A percentile compares a stretch with the other conserved stretches of the same genome.
Conservation (phyloP, 2,113 vertebrate genomes). For the Campylomormyrus numenius region DNA sequence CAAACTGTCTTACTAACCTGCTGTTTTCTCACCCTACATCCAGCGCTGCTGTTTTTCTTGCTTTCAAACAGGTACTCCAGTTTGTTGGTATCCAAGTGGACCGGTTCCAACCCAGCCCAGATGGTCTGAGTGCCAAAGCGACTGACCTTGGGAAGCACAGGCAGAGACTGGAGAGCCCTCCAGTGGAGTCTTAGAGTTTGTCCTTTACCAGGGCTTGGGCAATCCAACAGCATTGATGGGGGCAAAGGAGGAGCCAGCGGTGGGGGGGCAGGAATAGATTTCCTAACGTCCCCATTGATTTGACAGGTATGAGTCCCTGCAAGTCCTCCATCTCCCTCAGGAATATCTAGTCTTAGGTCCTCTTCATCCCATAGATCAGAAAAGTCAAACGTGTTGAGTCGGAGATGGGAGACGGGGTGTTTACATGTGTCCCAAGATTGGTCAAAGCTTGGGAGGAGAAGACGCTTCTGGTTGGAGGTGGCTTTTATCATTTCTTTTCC, state of each 20-base stretch:
- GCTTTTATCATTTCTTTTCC: conserved; percentile 49
- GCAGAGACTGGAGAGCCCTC: conserved; percentile 52
- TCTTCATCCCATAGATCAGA: conserved; percentile 69
- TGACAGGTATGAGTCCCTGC: background rate
- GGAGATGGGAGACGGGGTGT: conserved; percentile 39
- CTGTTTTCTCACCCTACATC: conserved; percentile 29
- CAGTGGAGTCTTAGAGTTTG: conserved; percentile 63
- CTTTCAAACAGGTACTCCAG: conserved; percentile 59
- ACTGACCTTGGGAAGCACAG: conserved; percentile 54
- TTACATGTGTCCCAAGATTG: conserved; percentile 41
- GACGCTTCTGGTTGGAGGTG: conserved; percentile 30
- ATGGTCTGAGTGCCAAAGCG: conserved; percentile 61
- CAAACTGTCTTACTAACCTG: conserved; percentile 41
- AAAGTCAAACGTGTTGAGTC: conserved; percentile 60
- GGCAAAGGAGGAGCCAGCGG: conserved; percentile 27
- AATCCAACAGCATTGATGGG: background rate
- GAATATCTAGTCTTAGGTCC: conserved; percentile 38
- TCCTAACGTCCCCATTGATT: background rate
- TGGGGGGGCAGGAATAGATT: conserved; percentile 21
- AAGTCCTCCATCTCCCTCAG: conserved; percentile 39
- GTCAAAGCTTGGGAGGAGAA: conserved; percentile 36
- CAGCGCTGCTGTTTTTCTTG: conserved; percentile 38
- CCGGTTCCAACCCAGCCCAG: conserved; percentile 58
- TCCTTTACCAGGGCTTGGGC: conserved; percentile 7
- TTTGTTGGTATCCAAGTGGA: conserved; percentile 52